Base-by-base conservation (phyloP, 2,888 invertebrate species). In the Clivina fossor region DNA sequence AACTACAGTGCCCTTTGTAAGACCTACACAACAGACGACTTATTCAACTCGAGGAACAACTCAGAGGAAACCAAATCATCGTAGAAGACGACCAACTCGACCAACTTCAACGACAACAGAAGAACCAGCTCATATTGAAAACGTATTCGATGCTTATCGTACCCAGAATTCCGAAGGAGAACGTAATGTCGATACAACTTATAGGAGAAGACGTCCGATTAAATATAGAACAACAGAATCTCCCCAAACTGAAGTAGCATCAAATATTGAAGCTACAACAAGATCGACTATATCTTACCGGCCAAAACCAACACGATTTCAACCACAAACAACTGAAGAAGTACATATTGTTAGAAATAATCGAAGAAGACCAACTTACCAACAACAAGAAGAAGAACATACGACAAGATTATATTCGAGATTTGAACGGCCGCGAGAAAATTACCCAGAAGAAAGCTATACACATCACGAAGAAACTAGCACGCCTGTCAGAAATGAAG, bases 341-440 rank as follows among this genome's bases (percentile, higher is more conserved):
- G 18, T 20, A 2, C 44, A 19, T 28, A 18, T 50, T 2, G 13
- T 11, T 4, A 50, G 41, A 22, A 40, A 40, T 16, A 40, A 50
- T 15, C 18, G 50, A 44, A 26, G 18, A 26, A 24, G 4, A n/a
- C 7, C 15, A 26, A 44, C 3, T 11, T 28, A 44, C 49, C 13
- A 69, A n/a, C 61, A 67, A 43, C 67, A 63, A 61, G 61, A 60
- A 5, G 64, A 68, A 40, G 64, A 64, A 58, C 55, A 57, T 5
- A 63, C 65, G 9, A 60, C 57, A 16, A 60, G 60, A 58, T 59
- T 43, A 58, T 50, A n/a, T 59, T 60, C 2, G 57, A 63, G 50
- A 50, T 20, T 37, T 37, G 24, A 44, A 32, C 28, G 30, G 50
- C 7, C 47, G 57, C 24, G 56, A 38, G 28, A 20, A 24, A 11